Base-by-base conservation (phyloP, 37 sponge, comb jelly and placozoan species). In the Crambe crambe region DNA sequence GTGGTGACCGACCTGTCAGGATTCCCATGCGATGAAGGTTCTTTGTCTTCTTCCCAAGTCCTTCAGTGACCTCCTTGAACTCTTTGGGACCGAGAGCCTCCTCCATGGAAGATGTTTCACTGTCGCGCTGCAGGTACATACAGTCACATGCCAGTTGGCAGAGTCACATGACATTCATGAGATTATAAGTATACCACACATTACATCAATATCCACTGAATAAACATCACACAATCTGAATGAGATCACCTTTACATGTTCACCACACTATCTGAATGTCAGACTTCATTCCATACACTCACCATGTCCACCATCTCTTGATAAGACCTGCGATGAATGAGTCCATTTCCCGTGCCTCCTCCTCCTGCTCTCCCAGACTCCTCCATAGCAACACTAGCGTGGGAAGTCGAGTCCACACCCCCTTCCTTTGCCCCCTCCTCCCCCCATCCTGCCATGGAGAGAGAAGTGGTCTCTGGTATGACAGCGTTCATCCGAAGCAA, bases 31-130 rank as follows among this genome's bases (percentile, higher is more conserved):
- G 29, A 6, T 71, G 61, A 42, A 87, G 58, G 30, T 75, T 80
- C 43, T 80, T 75, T 21, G 29, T 26, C 58, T 75, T 80, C 30
- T 71, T 68, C 34, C 29, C 74, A 26, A 87, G 40, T 32, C 64
- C 70, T 37, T 80, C 69, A 41, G 81, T 75, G n/a, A 80, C 76
- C 37, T 75, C 75, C 37, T 54, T 79, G 70, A 87, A 87, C 76
- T 87, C 81, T 58, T 29, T 70, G 15, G 80, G 74, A 58, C 87
- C 87, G 0, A 54, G 67, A 42, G 75, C 59, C 3, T 18, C 70
- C 40, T n/a, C 42, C 2, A 4, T 42, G 17, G 41, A 60, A 25
- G 29, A 60, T 17, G 36, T 29, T 15, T 60, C 20, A 37, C 2
- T 3, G 22, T 42, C 42, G 36, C 26, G 23, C 3, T 2, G 35